Percentiles rank a stretch among this genome's conserved stretches.
Evolutionary conservation across 2,797 vertebrate genomes (phyloP).

Genomic region (Argyrosomus regius): DNA sequence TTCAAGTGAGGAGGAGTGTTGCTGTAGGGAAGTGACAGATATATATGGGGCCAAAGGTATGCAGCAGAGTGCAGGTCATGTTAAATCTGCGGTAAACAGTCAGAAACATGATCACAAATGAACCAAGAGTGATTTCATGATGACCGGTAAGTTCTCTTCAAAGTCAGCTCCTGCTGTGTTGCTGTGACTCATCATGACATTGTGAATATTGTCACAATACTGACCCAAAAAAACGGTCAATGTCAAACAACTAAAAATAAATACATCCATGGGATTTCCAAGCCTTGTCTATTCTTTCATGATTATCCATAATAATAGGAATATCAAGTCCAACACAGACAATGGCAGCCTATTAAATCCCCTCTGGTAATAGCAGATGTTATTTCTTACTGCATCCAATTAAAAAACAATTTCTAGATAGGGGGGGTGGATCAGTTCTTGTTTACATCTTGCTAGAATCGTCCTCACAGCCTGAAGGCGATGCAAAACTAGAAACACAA

Average conservation of each 20-base stretch:
- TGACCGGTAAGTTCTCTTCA: background rate
- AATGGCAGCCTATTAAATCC: background rate
- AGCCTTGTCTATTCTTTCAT: conserved; percentile 8
- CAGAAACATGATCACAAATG: background rate
- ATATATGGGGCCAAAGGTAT: background rate
- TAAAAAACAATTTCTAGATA: conserved; percentile 5
- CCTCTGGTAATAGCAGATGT: conserved; percentile 35
- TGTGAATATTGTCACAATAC: conserved; percentile 16
- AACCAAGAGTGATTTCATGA: background rate
- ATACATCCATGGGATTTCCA: conserved; percentile 9
- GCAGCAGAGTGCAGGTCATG: background rate
- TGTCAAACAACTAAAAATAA: conserved; percentile 12
- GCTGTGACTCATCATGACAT: conserved; percentile 1
- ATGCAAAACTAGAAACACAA: background rate
- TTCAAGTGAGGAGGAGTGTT: background rate
- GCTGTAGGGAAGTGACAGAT: background rate
- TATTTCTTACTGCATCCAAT: conserved; percentile 25
- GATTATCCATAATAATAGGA: conserved; percentile 16
- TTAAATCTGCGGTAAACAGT: background rate
- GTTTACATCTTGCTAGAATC: conserved; percentile 10
- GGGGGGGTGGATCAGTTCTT: background rate
- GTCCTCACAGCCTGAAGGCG: background rate
- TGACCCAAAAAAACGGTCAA: background rate
- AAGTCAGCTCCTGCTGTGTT: background rate
- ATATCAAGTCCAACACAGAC: conserved; percentile 25